Percentiles rank a stretch among this genome's conserved stretches.
Evolutionary conservation across 2,113 vertebrate species (phyloP).

Genomic region (Xiphophorus maculatus): DNA sequence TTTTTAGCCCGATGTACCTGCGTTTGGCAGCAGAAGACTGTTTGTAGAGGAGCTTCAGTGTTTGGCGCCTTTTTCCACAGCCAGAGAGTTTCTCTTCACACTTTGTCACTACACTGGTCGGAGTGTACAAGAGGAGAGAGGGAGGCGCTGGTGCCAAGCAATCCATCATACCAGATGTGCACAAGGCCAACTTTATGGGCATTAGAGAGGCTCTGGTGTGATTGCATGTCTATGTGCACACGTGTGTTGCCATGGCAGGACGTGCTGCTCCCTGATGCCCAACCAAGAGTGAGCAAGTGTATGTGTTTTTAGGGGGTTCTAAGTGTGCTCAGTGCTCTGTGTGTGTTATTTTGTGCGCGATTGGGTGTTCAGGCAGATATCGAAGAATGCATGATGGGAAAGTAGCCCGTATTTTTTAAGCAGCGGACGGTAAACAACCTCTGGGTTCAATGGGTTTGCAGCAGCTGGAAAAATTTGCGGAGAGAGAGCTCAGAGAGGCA

Average conservation of each 20-base stretch:
- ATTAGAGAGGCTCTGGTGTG: slow-evolving; percentile 62
- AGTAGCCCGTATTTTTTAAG: slow-evolving; percentile 74
- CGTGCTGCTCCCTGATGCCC: slow-evolving; percentile 4
- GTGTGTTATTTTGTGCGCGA: slow-evolving; percentile 55
- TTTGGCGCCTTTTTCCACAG: slow-evolving; percentile 49
- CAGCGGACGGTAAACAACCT: slow-evolving; percentile 78
- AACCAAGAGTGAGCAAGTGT: slow-evolving; percentile 10
- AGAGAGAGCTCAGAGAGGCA: slow-evolving; percentile 60
- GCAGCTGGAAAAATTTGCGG: slow-evolving; percentile 80
- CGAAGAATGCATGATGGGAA: slow-evolving; percentile 78
- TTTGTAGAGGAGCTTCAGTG: slow-evolving; percentile 61
- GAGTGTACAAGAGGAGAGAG: slow-evolving; percentile 53
- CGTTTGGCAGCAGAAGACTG: slow-evolving; percentile 62
- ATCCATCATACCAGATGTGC: slow-evolving; percentile 71
- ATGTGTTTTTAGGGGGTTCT: slow-evolving; percentile 13
- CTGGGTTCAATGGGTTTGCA: slow-evolving; percentile 80
- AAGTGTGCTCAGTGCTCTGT: not conserved
- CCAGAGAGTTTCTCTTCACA: slow-evolving; percentile 59
- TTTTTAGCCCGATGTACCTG: slow-evolving; percentile 73
- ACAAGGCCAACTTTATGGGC: slow-evolving; percentile 72
- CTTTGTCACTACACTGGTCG: slow-evolving; percentile 60
- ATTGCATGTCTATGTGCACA: slow-evolving; percentile 37
- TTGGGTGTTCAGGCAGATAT: slow-evolving; percentile 69
- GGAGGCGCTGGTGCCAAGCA: slow-evolving; percentile 53
- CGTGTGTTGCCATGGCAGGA: slow-evolving; percentile 50